phyloP scores from a whole-genome alignment of 2,888 invertebrate genomes.

The Patella caerulea region DNA sequence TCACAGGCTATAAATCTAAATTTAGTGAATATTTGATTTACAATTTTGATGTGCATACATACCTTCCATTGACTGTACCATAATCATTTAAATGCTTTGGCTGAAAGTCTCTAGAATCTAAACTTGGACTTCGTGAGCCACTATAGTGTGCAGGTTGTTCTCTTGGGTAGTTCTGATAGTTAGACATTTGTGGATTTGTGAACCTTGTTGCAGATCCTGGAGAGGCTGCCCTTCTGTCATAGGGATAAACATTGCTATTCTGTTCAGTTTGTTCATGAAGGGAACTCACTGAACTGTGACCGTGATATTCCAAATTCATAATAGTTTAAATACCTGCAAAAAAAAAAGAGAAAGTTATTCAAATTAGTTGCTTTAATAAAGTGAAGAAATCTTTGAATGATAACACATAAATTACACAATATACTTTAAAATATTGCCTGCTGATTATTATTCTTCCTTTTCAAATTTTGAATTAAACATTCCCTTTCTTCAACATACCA shows the following conservation, averaged over 20 bases:
- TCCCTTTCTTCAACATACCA: too few relatives aligned
- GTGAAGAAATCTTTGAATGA: too few relatives aligned
- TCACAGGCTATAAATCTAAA: too few relatives aligned
- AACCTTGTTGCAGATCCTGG: neutral
- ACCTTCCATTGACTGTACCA: neutral
- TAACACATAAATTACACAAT: too few relatives aligned
- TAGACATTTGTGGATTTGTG: conserved; percentile 3
- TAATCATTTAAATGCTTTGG: neutral
- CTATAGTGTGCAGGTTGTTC: neutral
- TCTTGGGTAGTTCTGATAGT: neutral
- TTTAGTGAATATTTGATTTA: neutral
- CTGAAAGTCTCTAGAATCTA: conserved; percentile 6
- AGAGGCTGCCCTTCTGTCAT: neutral
- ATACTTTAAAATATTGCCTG: too few relatives aligned
- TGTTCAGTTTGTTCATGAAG: neutral
- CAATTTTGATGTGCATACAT: neutral
- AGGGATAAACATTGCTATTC: neutral
- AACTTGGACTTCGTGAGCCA: conserved; percentile 3
- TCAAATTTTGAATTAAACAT: too few relatives aligned
- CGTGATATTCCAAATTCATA: too few relatives aligned
- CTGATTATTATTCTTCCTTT: too few relatives aligned
- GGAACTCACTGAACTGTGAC: too few relatives aligned
- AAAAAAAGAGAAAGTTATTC: too few relatives aligned
- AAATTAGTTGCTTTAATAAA: too few relatives aligned
- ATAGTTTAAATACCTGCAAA: too few relatives aligned